Evolutionary conservation across 2,888 invertebrate genomes (phyloP).

Genomic region (Nysson spinosus): DNA sequence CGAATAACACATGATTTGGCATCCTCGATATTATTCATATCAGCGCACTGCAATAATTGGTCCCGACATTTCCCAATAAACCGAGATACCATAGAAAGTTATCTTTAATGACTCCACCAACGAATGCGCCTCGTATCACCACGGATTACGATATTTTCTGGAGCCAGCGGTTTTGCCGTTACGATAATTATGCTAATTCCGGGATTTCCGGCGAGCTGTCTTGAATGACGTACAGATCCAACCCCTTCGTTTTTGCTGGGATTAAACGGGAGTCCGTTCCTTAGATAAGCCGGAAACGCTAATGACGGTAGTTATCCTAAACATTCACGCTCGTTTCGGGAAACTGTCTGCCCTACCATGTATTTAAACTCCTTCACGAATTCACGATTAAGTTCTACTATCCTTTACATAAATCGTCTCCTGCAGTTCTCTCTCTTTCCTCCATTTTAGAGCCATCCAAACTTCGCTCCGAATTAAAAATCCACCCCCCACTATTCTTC

Average conservation of each 20-base stretch:
- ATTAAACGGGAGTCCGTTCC: slow-evolving; percentile 37
- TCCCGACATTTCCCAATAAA: slow-evolving; percentile 45
- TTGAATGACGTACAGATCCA: slow-evolving; percentile 30
- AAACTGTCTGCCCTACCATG: slow-evolving; percentile 18
- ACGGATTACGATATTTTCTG: slow-evolving; percentile 33
- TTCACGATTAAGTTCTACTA: slow-evolving; percentile 31
- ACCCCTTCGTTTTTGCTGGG: slow-evolving; percentile 23
- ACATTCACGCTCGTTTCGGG: slow-evolving; percentile 45
- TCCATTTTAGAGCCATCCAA: too few species aligned
- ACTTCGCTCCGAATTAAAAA: too few species aligned
- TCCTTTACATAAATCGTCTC: background rate
- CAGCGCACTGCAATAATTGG: slow-evolving; percentile 31
- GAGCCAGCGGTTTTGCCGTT: slow-evolving; percentile 23
- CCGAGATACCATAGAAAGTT: slow-evolving; percentile 17
- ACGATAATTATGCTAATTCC: slow-evolving; percentile 59
- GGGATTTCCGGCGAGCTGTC: slow-evolving; percentile 36
- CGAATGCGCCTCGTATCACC: slow-evolving; percentile 2
- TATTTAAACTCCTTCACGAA: slow-evolving; percentile 36
- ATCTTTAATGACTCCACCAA: slow-evolving; percentile 38
- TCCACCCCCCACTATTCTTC: too few species aligned
- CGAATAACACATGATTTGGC: slow-evolving; percentile 27
- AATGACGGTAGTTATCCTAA: slow-evolving; percentile 58
- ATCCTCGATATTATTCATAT: slow-evolving; percentile 40
- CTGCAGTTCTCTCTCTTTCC: background rate
- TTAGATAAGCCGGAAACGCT: slow-evolving; percentile 56